phyloP scores from a whole-genome alignment of 23 tunicate species.

The Clavelina lepadiformis region DNA sequence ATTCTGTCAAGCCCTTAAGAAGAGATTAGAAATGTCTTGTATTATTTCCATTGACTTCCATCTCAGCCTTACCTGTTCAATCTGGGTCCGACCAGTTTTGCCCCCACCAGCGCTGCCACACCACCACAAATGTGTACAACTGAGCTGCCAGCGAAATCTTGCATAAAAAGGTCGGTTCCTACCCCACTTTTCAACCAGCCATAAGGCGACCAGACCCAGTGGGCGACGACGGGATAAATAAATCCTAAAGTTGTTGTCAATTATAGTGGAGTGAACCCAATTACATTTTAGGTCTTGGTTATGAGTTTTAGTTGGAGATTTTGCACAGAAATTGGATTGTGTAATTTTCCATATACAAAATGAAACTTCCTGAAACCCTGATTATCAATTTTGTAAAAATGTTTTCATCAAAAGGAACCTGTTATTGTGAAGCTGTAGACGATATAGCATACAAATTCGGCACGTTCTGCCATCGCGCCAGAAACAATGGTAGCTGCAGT shows the following conservation, averaged over 20 bases:
- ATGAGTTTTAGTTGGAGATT: not conserved
- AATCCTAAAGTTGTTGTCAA: constrained; percentile 28
- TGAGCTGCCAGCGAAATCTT: constrained; percentile 78
- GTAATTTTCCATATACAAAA: not conserved
- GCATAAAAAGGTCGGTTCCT: constrained; percentile 40
- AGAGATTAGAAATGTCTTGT: not conserved
- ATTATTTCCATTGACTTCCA: not conserved
- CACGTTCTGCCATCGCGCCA: constrained; percentile 89
- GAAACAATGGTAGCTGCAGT: constrained; percentile 87
- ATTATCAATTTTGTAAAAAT: not conserved
- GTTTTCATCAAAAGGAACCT: constrained; percentile 2
- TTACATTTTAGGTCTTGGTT: not conserved
- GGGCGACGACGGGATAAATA: constrained; percentile 71
- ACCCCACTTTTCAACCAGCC: constrained; percentile 69
- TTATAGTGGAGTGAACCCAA: not conserved
- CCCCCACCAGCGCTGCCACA: constrained; percentile 71
- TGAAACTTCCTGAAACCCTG: no score
- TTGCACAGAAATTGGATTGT: not conserved
- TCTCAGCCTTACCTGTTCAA: constrained; percentile 1
- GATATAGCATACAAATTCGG: constrained; percentile 62
- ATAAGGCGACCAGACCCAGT: constrained; percentile 80
- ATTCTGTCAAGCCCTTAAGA: not conserved
- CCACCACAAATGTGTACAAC: constrained; percentile 85
- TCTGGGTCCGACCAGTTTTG: constrained; percentile 58
- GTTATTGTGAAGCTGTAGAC: constrained; percentile 71